phyloP scores from a whole-genome alignment of 2,888 invertebrate genomes.

The Eristalis tenax region DNA sequence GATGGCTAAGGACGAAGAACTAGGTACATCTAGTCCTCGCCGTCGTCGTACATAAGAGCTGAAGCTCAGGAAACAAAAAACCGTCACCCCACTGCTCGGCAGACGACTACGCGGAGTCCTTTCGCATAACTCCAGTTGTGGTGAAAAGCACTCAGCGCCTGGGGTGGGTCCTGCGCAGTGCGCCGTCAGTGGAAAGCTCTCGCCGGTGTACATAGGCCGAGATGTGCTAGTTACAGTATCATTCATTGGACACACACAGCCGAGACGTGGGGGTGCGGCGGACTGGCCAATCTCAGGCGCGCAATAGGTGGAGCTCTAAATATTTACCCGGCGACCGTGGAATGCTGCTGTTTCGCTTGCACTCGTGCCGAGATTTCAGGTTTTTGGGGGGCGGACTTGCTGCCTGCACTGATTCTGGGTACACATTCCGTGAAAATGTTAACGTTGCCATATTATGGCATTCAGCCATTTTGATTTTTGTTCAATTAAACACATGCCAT shows the following conservation, averaged over 20 bases:
- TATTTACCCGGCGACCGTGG: constrained; percentile 50
- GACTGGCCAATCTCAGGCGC: constrained; percentile 56
- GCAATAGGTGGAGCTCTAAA: constrained; percentile 66
- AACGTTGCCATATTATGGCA: constrained; percentile 66
- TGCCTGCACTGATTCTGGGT: constrained; percentile 52
- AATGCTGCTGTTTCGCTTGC: constrained; percentile 68
- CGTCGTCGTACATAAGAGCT: constrained; percentile 39
- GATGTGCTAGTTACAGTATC: constrained; percentile 50
- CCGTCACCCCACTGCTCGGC: constrained; percentile 12
- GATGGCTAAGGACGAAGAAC: constrained; percentile 81
- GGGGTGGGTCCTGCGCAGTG: constrained; percentile 49
- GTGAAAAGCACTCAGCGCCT: constrained; percentile 41
- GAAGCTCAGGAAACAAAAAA: constrained; percentile 32
- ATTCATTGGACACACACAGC: constrained; percentile 59
- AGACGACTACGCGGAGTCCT: background rate
- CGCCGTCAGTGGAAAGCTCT: constrained; percentile 6
- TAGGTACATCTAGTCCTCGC: constrained; percentile 71
- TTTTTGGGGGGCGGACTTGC: constrained; percentile 56
- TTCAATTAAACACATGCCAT: constrained; percentile 36
- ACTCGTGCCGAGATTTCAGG: constrained; percentile 37
- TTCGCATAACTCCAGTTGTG: background rate
- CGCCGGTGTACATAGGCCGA: constrained; percentile 44
- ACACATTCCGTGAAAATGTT: constrained; percentile 66
- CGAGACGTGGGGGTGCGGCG: constrained; percentile 40
- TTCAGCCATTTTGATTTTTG: constrained; percentile 70